Conservation (phyloP, 2,113 vertebrate genomes). For the Cebus imitator region DNA sequence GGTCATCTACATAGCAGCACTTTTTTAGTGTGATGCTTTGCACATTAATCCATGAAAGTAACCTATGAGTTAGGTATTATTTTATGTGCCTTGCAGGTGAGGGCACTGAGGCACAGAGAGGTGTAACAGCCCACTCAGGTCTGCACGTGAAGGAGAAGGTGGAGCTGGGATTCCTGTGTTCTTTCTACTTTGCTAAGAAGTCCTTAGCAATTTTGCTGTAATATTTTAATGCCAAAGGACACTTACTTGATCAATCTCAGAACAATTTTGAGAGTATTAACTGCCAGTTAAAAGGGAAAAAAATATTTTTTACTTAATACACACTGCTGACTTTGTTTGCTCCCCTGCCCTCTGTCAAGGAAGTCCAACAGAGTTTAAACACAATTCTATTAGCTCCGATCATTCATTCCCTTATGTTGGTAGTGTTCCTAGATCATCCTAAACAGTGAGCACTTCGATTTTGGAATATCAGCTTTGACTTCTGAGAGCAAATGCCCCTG, state of each 20-base stretch:
- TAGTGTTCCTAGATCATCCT: neutral
- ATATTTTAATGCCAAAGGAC: neutral
- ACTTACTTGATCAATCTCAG: too few species aligned
- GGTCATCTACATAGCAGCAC: neutral
- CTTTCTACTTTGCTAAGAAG: neutral
- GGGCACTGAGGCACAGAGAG: neutral
- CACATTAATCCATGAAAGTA: neutral
- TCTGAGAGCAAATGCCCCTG: neutral
- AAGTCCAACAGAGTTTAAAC: rapidly evolving
- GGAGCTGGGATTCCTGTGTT: neutral
- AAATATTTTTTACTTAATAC: neutral
- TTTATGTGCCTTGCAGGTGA: neutral
- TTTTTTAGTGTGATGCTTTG: neutral
- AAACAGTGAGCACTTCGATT: neutral
- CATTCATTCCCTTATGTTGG: neutral
- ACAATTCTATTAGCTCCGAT: too few species aligned
- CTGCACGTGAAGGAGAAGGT: rapidly evolving
- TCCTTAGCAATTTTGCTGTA: neutral
- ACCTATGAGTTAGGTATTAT: neutral
- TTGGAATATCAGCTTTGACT: neutral
- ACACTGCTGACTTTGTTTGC: neutral
- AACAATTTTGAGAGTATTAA: neutral
- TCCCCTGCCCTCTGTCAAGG: neutral
- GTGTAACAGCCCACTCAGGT: too few species aligned
- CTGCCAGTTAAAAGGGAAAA: neutral